Percentiles rank a stretch among this genome's conserved stretches.
phyloP scores from a whole-genome alignment of 2,113 vertebrate genomes.

The Marmota flaviventris region DNA sequence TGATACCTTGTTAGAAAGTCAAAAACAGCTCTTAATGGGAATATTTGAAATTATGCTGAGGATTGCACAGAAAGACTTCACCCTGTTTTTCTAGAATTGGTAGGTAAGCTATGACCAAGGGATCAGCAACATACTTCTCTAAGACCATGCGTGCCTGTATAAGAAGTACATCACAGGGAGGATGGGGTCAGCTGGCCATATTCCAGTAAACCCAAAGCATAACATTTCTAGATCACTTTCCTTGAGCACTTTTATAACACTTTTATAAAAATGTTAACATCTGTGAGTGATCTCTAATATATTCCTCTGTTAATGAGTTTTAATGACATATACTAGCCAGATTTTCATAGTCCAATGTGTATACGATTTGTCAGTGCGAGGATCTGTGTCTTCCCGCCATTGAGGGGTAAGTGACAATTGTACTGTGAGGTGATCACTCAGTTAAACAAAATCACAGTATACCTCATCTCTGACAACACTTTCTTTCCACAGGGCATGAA shows the following conservation, averaged over 20 bases:
- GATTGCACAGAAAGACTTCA: not conserved
- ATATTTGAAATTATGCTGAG: not conserved
- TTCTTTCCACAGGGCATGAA: constrained; percentile 82
- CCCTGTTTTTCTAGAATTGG: not conserved
- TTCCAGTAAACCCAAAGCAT: constrained; percentile 12
- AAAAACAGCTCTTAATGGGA: not conserved
- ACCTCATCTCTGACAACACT: constrained; percentile 63
- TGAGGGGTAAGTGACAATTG: not conserved
- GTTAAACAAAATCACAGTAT: not conserved
- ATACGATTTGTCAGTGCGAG: constrained; percentile 66
- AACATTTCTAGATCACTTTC: constrained; percentile 33
- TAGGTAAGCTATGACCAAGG: not conserved
- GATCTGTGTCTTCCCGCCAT: not conserved
- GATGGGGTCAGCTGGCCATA: not conserved
- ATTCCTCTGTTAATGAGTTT: constrained; percentile 6
- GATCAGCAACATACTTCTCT: not conserved
- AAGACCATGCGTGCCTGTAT: not conserved
- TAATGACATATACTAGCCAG: constrained; percentile 11
- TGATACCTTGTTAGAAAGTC: not conserved
- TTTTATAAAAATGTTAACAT: constrained; percentile 40
- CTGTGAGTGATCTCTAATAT: not conserved
- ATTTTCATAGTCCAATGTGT: not conserved
- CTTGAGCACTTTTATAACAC: not conserved
- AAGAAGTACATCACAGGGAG: constrained; percentile 20
- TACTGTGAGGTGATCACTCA: not conserved